Percentiles rank a stretch among this genome's conserved stretches.
phyloP scores from a whole-genome alignment of 2,888 invertebrate species.

The Colletes collaris region DNA sequence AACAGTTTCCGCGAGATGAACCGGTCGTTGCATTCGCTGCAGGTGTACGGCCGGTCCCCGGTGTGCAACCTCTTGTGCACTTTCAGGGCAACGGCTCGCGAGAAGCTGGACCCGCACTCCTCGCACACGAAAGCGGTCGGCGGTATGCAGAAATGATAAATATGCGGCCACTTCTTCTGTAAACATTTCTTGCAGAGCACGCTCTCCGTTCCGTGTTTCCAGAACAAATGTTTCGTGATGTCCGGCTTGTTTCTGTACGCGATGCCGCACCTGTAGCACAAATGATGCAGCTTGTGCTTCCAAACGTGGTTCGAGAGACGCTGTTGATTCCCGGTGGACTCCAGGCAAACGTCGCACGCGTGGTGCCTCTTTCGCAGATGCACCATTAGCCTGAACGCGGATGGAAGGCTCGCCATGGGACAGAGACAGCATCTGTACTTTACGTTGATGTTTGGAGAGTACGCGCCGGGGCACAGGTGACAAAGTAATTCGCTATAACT shows the following conservation, averaged over 20 bases:
- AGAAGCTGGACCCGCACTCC: conserved; percentile 90
- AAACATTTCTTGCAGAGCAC: conserved; percentile 92
- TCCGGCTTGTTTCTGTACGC: conserved; percentile 94
- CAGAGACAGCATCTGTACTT: conserved; percentile 93
- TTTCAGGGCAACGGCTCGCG: conserved; percentile 90
- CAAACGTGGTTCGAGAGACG: conserved; percentile 94
- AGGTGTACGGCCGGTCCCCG: conserved; percentile 89
- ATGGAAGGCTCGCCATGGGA: conserved; percentile 90
- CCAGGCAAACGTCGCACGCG: conserved; percentile 94
- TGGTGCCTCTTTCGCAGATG: conserved; percentile 93
- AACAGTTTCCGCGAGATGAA: conserved; percentile 93
- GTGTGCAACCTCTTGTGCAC: conserved; percentile 93
- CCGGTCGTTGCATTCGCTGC: conserved; percentile 89
- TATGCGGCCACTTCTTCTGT: conserved; percentile 96
- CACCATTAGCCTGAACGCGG: conserved; percentile 94
- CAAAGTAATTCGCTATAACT: conserved; percentile 94
- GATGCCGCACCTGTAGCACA: conserved; percentile 94
- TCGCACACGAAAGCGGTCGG: conserved; percentile 91
- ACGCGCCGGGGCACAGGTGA: conserved; percentile 93
- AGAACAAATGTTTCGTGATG: conserved; percentile 94
- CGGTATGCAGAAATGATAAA: conserved; percentile 95
- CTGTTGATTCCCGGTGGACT: conserved; percentile 91
- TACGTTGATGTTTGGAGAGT: conserved; percentile 86
- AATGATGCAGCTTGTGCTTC: conserved; percentile 94
- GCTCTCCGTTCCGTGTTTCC: conserved; percentile 97